Evolutionary conservation across 2,888 invertebrate species (phyloP).

Genomic region (Conops quadrifasciatus): DNA sequence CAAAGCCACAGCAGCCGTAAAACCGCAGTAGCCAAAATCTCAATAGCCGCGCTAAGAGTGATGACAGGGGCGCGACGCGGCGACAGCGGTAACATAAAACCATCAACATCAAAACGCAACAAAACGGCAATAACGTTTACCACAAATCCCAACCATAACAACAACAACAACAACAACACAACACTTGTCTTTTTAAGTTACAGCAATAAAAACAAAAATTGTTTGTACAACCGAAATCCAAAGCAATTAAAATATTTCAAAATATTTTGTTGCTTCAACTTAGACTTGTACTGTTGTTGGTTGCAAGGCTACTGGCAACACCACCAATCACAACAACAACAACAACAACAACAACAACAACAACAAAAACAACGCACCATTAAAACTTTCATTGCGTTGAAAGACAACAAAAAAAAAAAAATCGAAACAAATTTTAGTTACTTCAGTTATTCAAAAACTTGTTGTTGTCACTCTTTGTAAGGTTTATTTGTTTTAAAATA

Average conservation of each 20-base stretch:
- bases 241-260: slow-evolving; percentile 20
- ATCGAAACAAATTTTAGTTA: not conserved
- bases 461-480: not conserved
- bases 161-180: slow-evolving; percentile 6
- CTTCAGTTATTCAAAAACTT: not conserved
- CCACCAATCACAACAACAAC: not conserved
- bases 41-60: no score
- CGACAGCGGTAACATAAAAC: not conserved
- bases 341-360: not conserved
- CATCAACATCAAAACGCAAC: not conserved
- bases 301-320: not conserved
- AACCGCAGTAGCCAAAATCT: not conserved
- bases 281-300: not conserved
- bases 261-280: slow-evolving; percentile 17
- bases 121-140: not conserved
- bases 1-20: not conserved
- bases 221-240: slow-evolving; percentile 16
- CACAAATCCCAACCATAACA: not conserved
- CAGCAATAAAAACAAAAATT: slow-evolving; percentile 1
- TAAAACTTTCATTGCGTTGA: slow-evolving; percentile 9
- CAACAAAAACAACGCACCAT: no score
- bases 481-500: not conserved
- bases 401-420: not conserved
- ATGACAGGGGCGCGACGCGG: not conserved
- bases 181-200: not conserved